These are phyloP conservation scores for Cuculus canorus DNA, from an alignment of 2,797 vertebrate species.

Conservation along the genomic window DNA sequence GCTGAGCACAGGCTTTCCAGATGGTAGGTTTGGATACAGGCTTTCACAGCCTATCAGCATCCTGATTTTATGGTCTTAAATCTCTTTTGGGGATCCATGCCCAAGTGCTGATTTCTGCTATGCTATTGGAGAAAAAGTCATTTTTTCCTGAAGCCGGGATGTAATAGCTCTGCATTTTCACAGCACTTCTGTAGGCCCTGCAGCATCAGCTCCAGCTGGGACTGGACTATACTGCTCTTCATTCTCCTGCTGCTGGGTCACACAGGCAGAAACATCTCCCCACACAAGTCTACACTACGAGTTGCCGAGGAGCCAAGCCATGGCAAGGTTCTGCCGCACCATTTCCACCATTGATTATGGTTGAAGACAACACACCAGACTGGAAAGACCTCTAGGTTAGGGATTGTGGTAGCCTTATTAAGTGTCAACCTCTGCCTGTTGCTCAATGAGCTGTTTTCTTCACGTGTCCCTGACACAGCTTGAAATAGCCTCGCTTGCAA, in stretches of 20 bases:
- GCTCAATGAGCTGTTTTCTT: not conserved
- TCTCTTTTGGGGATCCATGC: not conserved
- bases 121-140: not conserved
- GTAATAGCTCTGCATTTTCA: not conserved
- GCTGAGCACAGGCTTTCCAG: not conserved
- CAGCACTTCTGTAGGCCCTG: not conserved
- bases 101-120: not conserved
- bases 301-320: not conserved
- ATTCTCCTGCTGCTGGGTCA: not conserved
- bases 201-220: not conserved
- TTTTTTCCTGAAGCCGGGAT: not conserved
- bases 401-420: not conserved
- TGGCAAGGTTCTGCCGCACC: not conserved
- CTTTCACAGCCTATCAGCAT: not conserved
- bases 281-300: not conserved
- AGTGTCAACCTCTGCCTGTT: not conserved
- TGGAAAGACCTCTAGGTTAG: not conserved
- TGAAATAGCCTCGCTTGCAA: not conserved
- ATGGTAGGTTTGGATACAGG: not conserved
- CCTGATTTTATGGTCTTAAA: not conserved
- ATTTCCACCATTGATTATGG: not conserved
- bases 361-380: not conserved
- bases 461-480: not conserved
- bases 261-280: not conserved
- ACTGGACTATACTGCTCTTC: not conserved